Evolutionary conservation across 2,888 invertebrate genomes (phyloP).

Genomic region (Drepanosiphum platanoidis): DNA sequence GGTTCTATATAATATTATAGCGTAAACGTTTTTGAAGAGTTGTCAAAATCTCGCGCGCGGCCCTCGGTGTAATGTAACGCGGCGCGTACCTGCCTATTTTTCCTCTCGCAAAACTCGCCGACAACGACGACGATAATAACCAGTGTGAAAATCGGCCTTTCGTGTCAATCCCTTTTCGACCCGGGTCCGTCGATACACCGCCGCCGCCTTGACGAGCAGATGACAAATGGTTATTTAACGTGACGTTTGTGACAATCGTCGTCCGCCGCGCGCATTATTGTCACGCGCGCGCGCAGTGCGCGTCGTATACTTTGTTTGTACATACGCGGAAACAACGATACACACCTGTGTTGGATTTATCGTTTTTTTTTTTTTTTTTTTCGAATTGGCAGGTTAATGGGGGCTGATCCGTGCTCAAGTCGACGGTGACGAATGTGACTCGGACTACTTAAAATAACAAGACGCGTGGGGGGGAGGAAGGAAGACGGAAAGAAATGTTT

Average conservation of each 20-base stretch:
- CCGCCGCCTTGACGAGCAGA: slow-evolving; percentile 35
- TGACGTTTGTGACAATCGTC: slow-evolving; percentile 44
- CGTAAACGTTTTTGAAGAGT: slow-evolving; percentile 44
- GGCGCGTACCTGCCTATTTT: background rate
- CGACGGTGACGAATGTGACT: slow-evolving; percentile 53
- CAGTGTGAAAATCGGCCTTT: slow-evolving; percentile 53
- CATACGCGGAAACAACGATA: background rate
- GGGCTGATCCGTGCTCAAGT: slow-evolving; percentile 25
- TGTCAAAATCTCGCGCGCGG: slow-evolving; percentile 38
- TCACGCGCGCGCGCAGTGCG: background rate
- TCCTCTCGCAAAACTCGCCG: background rate
- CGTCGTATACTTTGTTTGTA: background rate
- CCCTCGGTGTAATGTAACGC: background rate
- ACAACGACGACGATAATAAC: slow-evolving; percentile 24
- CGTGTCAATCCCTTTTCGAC: slow-evolving; percentile 36
- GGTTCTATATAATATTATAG: background rate
- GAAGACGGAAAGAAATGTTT: slow-evolving; percentile 11
- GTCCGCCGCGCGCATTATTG: slow-evolving; percentile 4
- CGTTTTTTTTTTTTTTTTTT: no score
- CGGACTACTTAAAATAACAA: slow-evolving; percentile 55
- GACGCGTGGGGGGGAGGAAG: background rate
- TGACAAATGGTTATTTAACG: slow-evolving; percentile 52
- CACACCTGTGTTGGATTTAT: slow-evolving; percentile 43
- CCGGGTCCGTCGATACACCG: no score
- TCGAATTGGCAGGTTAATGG: slow-evolving; percentile 45